Evolutionary conservation across 1,140 invertebrate genomes (phyloP).

Genomic region (Philaenus spumarius): DNA sequence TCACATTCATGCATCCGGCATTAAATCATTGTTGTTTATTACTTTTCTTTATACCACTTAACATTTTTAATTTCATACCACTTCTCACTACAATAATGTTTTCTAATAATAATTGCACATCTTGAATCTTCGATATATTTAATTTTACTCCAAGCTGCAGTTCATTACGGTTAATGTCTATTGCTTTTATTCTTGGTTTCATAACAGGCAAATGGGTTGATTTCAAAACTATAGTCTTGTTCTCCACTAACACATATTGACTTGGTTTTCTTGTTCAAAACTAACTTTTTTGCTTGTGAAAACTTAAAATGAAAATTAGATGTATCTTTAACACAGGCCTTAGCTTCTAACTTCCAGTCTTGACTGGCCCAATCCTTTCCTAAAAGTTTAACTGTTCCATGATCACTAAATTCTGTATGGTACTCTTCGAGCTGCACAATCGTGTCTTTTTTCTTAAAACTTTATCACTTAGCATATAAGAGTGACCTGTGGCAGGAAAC

Average conservation of each 20-base stretch:
- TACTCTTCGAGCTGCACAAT: neutral
- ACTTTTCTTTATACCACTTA: no score
- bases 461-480: constrained; percentile 30
- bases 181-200: no score
- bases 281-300: neutral
- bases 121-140: no score
- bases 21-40: no score
- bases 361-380: constrained; percentile 4
- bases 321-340: constrained; percentile 1
- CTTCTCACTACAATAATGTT: no score
- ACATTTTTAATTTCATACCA: no score
- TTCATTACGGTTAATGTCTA: no score
- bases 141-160: no score
- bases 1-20: no score
- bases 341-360: constrained; percentile 8
- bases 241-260: constrained; percentile 2
- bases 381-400: constrained; percentile 9
- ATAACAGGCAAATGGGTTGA: neutral
- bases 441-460: neutral
- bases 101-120: no score
- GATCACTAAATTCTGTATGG: neutral
- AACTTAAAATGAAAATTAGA: neutral
- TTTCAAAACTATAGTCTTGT: constrained; percentile 6
- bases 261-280: neutral
- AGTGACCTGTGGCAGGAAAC: constrained; percentile 29